Evolutionary conservation across 2,113 vertebrate species (phyloP).

Genomic region (Platichthys flesus): DNA sequence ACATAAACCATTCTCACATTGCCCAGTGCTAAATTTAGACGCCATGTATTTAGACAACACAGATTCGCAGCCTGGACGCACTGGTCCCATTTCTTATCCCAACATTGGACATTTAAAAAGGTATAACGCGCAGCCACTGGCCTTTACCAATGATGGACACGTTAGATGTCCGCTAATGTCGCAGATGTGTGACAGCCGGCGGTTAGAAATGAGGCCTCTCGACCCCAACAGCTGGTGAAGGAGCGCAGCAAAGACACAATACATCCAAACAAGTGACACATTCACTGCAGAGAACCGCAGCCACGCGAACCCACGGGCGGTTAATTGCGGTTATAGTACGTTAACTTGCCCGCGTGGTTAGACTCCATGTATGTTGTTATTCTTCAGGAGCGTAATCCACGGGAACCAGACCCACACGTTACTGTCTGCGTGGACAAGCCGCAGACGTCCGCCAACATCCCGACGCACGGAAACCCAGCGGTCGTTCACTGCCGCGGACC

Average conservation of each 20-base stretch:
- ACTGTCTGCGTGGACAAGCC: constrained; percentile 56
- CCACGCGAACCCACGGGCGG: background rate
- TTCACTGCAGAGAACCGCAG: background rate
- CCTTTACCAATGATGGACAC: fast-evolving
- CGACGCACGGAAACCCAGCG: constrained; percentile 27
- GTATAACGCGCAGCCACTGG: background rate
- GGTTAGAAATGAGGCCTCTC: constrained; percentile 59
- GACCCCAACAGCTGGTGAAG: constrained; percentile 67
- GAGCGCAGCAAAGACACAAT: constrained; percentile 53
- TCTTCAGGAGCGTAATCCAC: constrained; percentile 71
- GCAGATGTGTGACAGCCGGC: background rate
- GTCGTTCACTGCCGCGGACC: background rate
- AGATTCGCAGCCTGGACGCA: constrained; percentile 37
- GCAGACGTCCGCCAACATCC: constrained; percentile 62
- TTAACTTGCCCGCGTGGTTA: constrained; percentile 79
- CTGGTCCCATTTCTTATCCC: background rate
- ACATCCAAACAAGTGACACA: background rate
- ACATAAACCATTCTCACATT: constrained; percentile 42
- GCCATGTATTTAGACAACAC: constrained; percentile 48
- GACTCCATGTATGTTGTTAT: constrained; percentile 77
- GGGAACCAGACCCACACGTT: constrained; percentile 49
- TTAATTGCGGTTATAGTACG: background rate
- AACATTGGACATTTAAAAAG: background rate
- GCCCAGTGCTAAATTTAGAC: constrained; percentile 71
- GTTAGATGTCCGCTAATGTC: background rate